Evolutionary conservation across 1,140 invertebrate species (phyloP).

Genomic region (Antheraea mylitta): DNA sequence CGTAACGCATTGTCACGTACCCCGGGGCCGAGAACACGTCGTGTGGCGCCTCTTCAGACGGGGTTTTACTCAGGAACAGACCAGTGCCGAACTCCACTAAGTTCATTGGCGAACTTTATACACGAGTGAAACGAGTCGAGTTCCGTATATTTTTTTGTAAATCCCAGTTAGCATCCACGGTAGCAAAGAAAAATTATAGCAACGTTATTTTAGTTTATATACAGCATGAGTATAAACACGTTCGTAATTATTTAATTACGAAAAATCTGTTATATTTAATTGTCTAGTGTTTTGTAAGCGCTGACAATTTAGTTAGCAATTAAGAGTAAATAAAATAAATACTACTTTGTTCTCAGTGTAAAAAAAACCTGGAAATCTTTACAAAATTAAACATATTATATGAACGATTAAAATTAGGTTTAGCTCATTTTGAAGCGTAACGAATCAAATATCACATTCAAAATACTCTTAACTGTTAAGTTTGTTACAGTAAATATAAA

Average conservation of each 20-base stretch:
- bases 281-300: no score
- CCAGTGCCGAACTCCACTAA: slow-evolving; percentile 93
- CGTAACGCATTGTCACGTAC: slow-evolving; percentile 61
- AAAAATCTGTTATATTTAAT: no score
- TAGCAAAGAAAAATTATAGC: slow-evolving; percentile 69
- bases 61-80: slow-evolving; percentile 91
- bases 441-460: no score
- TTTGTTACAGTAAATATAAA: background rate
- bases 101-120: slow-evolving; percentile 90
- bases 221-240: slow-evolving; percentile 33
- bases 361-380: no score
- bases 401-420: no score
- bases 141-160: slow-evolving; percentile 31
- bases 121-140: slow-evolving; percentile 50
- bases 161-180: slow-evolving; percentile 70
- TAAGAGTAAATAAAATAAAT: no score
- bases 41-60: slow-evolving; percentile 85
- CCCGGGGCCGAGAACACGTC: slow-evolving; percentile 65
- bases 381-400: no score
- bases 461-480: no score
- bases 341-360: no score
- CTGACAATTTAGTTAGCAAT: no score
- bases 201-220: slow-evolving; percentile 36
- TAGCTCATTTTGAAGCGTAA: no score
- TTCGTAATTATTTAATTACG: background rate